Evolutionary conservation across 2,888 invertebrate genomes (phyloP).

Genomic region (Muschampia plurimacula): DNA sequence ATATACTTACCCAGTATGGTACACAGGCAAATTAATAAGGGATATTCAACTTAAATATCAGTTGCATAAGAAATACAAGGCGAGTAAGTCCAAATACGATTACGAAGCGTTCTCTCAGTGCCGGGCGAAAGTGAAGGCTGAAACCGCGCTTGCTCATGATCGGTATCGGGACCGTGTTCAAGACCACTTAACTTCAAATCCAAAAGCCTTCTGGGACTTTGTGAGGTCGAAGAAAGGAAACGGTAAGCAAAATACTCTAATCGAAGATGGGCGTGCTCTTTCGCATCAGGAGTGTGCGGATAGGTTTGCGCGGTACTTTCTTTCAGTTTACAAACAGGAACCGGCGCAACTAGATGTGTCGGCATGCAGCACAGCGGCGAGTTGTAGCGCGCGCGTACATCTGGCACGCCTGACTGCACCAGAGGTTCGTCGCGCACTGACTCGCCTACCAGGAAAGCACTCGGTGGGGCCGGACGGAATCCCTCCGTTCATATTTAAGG

Average conservation of each 20-base stretch:
- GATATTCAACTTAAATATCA: too few relatives aligned
- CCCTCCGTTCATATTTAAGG: too few relatives aligned
- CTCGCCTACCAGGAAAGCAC: too few relatives aligned
- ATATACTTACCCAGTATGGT: too few relatives aligned
- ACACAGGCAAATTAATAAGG: too few relatives aligned
- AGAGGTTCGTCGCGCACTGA: neutral
- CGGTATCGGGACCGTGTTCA: neutral
- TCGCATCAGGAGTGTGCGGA: neutral
- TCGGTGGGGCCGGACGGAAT: too few relatives aligned
- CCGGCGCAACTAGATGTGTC: neutral
- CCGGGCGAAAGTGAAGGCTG: too few relatives aligned
- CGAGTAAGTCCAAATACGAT: too few relatives aligned
- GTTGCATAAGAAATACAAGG: too few relatives aligned
- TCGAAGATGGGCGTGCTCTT: neutral
- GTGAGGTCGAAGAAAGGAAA: neutral
- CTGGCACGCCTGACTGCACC: neutral
- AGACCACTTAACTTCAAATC: neutral
- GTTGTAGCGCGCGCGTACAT: neutral
- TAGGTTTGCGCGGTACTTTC: neutral
- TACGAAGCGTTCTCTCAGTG: too few relatives aligned
- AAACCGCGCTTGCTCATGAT: too few relatives aligned
- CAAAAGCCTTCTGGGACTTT: neutral
- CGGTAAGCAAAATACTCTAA: neutral
- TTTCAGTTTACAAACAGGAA: neutral
- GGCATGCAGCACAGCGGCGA: neutral